Conservation (phyloP, 2,888 invertebrate species). For the Lingula anatina region DNA sequence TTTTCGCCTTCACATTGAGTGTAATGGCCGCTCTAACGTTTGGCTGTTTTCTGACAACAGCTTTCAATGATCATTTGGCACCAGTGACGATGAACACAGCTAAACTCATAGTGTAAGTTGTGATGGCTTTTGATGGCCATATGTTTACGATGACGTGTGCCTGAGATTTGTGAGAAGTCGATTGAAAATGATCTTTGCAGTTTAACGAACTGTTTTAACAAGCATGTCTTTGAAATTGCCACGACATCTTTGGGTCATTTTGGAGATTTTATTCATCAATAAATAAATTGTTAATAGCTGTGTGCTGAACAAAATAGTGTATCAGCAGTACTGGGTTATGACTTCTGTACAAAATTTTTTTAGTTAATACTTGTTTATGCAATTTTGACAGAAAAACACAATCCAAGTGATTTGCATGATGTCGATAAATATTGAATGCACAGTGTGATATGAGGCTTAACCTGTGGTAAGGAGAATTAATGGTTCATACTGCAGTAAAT, state of each 20-base stretch:
- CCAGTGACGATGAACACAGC: conserved; percentile 80
- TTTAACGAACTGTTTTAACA: background rate
- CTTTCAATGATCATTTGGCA: conserved; percentile 84
- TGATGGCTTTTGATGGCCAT: too few relatives aligned
- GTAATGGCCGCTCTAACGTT: conserved; percentile 92
- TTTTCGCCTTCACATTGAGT: conserved; percentile 92
- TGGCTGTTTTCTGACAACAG: conserved; percentile 90
- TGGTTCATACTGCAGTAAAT: too few relatives aligned
- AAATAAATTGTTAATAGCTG: background rate
- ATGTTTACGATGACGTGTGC: too few relatives aligned
- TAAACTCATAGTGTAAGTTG: conserved; percentile 88
- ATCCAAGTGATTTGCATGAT: background rate
- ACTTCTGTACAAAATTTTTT: background rate
- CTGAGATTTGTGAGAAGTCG: too few relatives aligned
- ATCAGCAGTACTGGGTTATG: background rate
- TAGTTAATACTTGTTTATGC: background rate
- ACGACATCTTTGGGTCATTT: conserved; percentile 1
- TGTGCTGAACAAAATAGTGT: background rate
- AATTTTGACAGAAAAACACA: background rate
- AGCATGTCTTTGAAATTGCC: background rate
- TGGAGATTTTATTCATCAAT: too few relatives aligned
- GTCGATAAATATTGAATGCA: too few relatives aligned
- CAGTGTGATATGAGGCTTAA: too few relatives aligned
- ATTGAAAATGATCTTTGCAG: background rate
- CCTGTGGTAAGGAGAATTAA: too few relatives aligned